A percentile compares a stretch with the other conserved stretches of the same genome.
Conservation (phyloP, 2,797 vertebrate genomes). For the Aselliscus stoliczkanus region DNA sequence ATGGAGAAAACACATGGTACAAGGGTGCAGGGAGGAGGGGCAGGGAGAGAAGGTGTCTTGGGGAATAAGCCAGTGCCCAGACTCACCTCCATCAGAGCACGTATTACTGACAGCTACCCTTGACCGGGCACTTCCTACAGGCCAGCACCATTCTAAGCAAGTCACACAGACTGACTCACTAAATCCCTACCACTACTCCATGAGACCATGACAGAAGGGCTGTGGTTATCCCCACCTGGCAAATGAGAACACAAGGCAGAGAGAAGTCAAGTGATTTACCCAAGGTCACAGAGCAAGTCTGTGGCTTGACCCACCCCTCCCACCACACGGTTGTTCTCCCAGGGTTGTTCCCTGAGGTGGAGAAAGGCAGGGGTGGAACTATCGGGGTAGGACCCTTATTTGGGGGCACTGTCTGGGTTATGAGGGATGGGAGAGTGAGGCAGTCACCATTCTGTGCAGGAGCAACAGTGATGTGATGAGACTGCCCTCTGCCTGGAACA, state of each 20-base stretch:
- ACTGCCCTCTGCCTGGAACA: not conserved
- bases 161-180: accelerated
- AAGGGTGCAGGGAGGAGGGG: not conserved
- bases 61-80: accelerated
- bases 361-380: not conserved
- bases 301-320: too few relatives aligned
- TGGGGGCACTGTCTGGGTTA: not conserved
- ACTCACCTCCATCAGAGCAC: not conserved
- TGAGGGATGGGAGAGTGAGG: not conserved
- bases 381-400: not conserved
- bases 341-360: not conserved
- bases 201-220: not conserved
- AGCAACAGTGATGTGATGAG: not conserved
- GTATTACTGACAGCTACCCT: not conserved
- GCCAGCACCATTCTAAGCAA: not conserved
- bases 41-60: not conserved
- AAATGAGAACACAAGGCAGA: not conserved
- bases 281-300: not conserved
- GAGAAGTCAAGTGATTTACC: not conserved
- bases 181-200: not conserved
- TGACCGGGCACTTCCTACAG: not conserved
- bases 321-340: too few relatives aligned
- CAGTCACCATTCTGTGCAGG: too few relatives aligned
- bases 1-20: not conserved
- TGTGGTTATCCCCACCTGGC: not conserved